phyloP scores from a whole-genome alignment of 2,888 invertebrate species.

The Ichneumoninae sp. region DNA sequence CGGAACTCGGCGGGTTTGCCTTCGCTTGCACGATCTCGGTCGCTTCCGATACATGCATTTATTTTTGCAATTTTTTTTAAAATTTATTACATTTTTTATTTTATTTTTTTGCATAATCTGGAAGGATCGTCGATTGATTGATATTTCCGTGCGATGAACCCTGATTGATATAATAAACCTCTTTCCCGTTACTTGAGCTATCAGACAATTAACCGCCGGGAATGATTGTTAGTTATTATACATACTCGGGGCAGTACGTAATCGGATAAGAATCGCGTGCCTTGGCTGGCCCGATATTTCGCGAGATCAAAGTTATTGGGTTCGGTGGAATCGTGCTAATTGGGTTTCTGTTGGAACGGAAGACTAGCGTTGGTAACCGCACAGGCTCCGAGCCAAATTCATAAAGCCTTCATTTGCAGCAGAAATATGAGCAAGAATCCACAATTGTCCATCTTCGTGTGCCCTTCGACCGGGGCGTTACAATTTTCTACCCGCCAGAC shows the following conservation, averaged over 20 bases:
- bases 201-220: slow-evolving; percentile 56
- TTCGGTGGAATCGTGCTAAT: slow-evolving; percentile 15
- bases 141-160: slow-evolving; percentile 59
- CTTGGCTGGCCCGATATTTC: slow-evolving; percentile 17
- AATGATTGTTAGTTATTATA: slow-evolving; percentile 48
- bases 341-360: background rate
- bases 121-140: slow-evolving; percentile 58
- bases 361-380: background rate
- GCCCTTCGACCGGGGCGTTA: background rate
- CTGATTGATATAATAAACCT: slow-evolving; percentile 53
- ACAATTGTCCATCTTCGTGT: background rate
- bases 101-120: slow-evolving; percentile 18
- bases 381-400: slow-evolving; percentile 12
- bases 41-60: slow-evolving; percentile 10
- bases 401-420: background rate
- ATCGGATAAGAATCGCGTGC: slow-evolving; percentile 47
- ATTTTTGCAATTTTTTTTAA: too few relatives aligned
- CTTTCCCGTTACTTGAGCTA: slow-evolving; percentile 48
- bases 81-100: slow-evolving; percentile 3
- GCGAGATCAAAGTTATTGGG: slow-evolving; percentile 10
- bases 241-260: slow-evolving; percentile 37
- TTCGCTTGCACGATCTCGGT: slow-evolving; percentile 27
- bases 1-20: slow-evolving; percentile 45
- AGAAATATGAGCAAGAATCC: slow-evolving; percentile 4
- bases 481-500: background rate